A percentile compares a stretch with the other conserved stretches of the same genome.
Evolutionary conservation across 2,797 vertebrate genomes (phyloP).

Genomic region (Danionella dracula): DNA sequence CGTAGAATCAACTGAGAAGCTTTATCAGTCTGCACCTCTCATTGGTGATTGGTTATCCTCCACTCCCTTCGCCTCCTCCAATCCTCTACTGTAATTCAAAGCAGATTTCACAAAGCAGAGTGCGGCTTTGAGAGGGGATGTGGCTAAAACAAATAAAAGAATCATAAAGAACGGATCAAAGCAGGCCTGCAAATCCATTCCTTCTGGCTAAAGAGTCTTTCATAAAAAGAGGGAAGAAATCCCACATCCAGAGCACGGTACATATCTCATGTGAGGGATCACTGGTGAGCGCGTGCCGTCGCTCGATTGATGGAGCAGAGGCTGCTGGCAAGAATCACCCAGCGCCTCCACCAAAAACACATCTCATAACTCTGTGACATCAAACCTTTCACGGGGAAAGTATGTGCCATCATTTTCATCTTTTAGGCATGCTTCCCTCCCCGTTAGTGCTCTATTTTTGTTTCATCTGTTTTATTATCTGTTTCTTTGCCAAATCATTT

Average conservation of each 20-base stretch:
- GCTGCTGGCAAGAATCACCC: slow-evolving; percentile 28
- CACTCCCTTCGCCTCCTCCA: too few relatives aligned
- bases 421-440: too few relatives aligned
- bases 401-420: too few relatives aligned
- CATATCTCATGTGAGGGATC: slow-evolving; percentile 59
- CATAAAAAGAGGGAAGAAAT: slow-evolving; percentile 66
- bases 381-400: slow-evolving; percentile 3
- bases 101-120: slow-evolving; percentile 79
- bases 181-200: slow-evolving; percentile 78
- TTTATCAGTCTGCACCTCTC: slow-evolving; percentile 2
- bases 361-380: slow-evolving; percentile 37
- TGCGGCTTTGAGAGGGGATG: slow-evolving; percentile 76
- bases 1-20: not conserved
- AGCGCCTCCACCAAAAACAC: not conserved
- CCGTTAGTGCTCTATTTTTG: too few relatives aligned
- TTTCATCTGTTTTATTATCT: too few relatives aligned
- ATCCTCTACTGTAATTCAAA: slow-evolving; percentile 83
- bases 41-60: slow-evolving; percentile 13
- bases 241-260: slow-evolving; percentile 55
- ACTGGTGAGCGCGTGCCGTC: slow-evolving; percentile 46
- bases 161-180: slow-evolving; percentile 86
- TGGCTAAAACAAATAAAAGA: slow-evolving; percentile 85
- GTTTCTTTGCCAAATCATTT: too few relatives aligned
- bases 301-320: slow-evolving; percentile 63
- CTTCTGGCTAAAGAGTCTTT: slow-evolving; percentile 78